Conservation (phyloP, 2,888 invertebrate species). For the Epistrophe eligans region DNA sequence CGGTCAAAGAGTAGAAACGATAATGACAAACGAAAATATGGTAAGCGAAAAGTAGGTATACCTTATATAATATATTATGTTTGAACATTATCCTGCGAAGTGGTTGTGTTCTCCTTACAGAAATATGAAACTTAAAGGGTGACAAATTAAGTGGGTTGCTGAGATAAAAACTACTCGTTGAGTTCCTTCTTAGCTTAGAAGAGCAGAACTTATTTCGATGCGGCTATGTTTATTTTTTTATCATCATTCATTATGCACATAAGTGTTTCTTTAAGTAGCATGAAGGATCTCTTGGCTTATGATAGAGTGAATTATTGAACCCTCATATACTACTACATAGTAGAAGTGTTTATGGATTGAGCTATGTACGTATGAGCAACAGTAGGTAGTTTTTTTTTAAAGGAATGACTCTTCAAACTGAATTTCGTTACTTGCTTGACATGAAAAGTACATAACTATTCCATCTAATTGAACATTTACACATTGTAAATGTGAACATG, state of each 20-base stretch:
- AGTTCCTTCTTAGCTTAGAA: conserved; percentile 32
- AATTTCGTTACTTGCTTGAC: not conserved
- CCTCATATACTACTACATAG: not conserved
- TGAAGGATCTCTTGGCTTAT: conserved; percentile 45
- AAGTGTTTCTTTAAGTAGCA: conserved; percentile 45
- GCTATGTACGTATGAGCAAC: conserved; percentile 38
- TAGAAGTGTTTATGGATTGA: conserved; percentile 31
- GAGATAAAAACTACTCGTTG: conserved; percentile 27
- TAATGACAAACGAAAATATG: not conserved
- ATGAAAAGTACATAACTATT: not conserved
- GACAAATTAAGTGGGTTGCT: conserved; percentile 39
- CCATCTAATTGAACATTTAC: not conserved
- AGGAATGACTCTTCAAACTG: not conserved
- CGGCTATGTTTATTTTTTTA: conserved; percentile 58
- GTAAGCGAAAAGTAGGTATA: not conserved
- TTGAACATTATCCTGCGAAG: conserved; percentile 88
- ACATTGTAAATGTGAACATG: no score
- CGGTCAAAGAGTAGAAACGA: conserved; percentile 6
- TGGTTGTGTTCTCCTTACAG: conserved; percentile 80
- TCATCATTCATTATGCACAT: conserved; percentile 65
- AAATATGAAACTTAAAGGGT: conserved; percentile 32
- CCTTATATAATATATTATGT: conserved; percentile 1
- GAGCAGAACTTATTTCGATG: conserved; percentile 40
- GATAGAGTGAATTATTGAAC: conserved; percentile 62
- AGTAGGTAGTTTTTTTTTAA: conserved; percentile 23